These are phyloP conservation scores for Silvanus unidentatus DNA, from an alignment of 2,888 invertebrate species.

Conservation along the genomic window DNA sequence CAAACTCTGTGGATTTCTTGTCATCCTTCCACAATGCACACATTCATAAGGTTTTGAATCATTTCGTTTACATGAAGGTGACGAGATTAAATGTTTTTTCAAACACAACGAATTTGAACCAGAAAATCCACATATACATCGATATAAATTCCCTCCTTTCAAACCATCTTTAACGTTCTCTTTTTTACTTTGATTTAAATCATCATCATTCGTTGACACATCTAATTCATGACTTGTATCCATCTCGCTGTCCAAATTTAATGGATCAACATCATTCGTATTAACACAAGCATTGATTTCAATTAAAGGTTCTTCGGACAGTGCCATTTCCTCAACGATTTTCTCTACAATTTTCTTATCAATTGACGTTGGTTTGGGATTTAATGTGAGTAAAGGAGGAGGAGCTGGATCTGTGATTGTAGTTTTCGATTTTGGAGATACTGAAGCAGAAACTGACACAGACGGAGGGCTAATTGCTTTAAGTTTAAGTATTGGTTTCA, in stretches of 20 bases:
- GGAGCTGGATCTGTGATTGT: no score
- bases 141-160: conserved; percentile 47
- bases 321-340: background rate
- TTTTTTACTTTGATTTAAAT: conserved; percentile 9
- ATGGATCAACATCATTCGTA: background rate
- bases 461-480: no score
- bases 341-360: no score
- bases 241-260: background rate
- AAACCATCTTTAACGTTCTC: conserved; percentile 11
- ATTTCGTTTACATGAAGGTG: conserved; percentile 19
- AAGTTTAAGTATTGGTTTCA: no score
- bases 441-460: no score
- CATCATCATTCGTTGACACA: conserved; percentile 17
- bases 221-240: conserved; percentile 10
- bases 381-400: no score
- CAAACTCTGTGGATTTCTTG: conserved; percentile 46
- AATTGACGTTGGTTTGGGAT: no score
- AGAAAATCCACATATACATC: conserved; percentile 47
- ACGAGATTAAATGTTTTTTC: conserved; percentile 41
- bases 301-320: conserved; percentile 8
- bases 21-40: conserved; percentile 48
- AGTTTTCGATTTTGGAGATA: no score
- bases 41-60: conserved; percentile 44
- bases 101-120: conserved; percentile 39
- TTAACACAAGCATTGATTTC: background rate